Conservation (phyloP, 2,888 invertebrate genomes). For the Tachystola acroxantha region DNA sequence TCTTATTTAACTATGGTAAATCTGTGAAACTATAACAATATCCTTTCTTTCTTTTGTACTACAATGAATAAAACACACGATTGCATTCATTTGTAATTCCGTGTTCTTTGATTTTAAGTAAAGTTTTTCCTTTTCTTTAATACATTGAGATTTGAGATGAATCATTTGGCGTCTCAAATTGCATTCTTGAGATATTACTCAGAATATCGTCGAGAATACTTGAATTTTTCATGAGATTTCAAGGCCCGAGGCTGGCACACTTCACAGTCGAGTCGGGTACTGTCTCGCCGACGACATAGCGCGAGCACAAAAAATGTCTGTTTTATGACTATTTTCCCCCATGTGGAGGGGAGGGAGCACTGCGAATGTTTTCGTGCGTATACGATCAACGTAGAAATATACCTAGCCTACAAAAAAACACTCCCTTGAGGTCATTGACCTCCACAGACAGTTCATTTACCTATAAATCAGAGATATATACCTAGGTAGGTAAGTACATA, state of each 20-base stretch:
- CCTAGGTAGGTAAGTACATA: too few relatives aligned
- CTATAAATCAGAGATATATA: too few relatives aligned
- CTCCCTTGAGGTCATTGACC: slow-evolving; percentile 30
- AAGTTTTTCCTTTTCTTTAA: not conserved
- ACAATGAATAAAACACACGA: slow-evolving; percentile 30
- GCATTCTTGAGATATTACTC: not conserved
- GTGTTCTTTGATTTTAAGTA: not conserved
- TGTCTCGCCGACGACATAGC: slow-evolving; percentile 26
- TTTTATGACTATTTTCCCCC: slow-evolving; percentile 51
- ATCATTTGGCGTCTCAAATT: too few relatives aligned
- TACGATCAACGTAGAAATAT: slow-evolving; percentile 17
- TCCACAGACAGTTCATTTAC: too few relatives aligned
- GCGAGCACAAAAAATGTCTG: slow-evolving; percentile 37
- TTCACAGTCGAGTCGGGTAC: slow-evolving; percentile 22
- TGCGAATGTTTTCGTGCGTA: slow-evolving; percentile 39
- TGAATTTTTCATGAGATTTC: slow-evolving; percentile 69
- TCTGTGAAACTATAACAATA: too few relatives aligned
- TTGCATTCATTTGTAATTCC: slow-evolving; percentile 13
- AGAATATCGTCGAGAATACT: slow-evolving; percentile 39
- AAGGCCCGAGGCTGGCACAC: slow-evolving; percentile 44
- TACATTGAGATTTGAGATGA: not conserved
- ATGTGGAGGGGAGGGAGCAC: slow-evolving; percentile 26
- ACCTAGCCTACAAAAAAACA: slow-evolving; percentile 8
- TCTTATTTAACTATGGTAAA: too few relatives aligned
- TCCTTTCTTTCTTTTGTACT: too few relatives aligned